Base-by-base conservation (phyloP, 1,140 invertebrate species). In the Olivierus martensii region DNA sequence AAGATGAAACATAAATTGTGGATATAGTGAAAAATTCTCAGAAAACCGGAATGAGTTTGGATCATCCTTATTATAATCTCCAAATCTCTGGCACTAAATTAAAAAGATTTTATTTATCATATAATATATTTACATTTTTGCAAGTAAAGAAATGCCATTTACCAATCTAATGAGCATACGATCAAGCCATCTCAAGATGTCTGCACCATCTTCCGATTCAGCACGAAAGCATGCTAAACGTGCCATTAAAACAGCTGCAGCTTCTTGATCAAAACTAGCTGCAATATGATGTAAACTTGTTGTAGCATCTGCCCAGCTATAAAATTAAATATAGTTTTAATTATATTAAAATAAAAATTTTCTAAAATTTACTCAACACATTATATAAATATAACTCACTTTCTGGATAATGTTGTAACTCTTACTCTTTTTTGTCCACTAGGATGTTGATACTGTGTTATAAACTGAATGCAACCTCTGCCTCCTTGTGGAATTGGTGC, bases 1-100 rank as follows among this genome's bases (percentile, higher is more conserved):
- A 59, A 99, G 72, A 70, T 99, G 96, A 69, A 99, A 99, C 91
- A 99, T 99, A 69, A 99, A 99, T 69, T 99, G 95, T 28, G 96
- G 96, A 73, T 97, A 99, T 14, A 99, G 72, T 45, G 87, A 90
- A 69, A 99, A 99, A 68, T 95, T 96, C 66, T 97, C 93, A 17
- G 85, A 81, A 36, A 99, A 79, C 57, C 90, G 76, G 73, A 99
- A 99, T 49, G 88, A 92, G 63, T 88, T 89, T 1, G 92, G 90
- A 74, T 98, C 92, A 66, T 99, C 94, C 67, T 96, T 97, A 52
- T 81, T 79, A 69, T 95, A 99, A 66, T 99, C 92, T 45, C 93
- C 96, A 73, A 99, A 99, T 70, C 97, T 97, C 67, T 99, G 95
- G 71, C 95, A 98, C 85, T 94, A 69, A 54, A 77, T 77, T 61